These are phyloP conservation scores for Leucosticte australis DNA, from an alignment of 2,113 vertebrate genomes.

Conservation along the genomic window DNA sequence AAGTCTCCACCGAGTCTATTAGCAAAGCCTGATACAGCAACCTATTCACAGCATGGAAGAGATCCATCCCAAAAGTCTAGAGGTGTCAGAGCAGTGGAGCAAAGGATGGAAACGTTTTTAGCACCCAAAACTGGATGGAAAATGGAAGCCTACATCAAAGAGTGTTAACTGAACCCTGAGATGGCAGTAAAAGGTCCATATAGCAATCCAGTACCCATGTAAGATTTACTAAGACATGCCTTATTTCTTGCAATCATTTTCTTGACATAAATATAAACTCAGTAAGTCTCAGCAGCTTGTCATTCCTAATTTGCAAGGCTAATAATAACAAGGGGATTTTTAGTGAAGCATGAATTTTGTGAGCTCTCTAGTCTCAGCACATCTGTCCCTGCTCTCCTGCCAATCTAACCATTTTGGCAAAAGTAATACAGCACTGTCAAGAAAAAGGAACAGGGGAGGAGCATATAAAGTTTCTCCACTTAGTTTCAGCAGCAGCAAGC, in stretches of 20 bases:
- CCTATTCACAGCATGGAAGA: background rate
- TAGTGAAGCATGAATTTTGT: constrained; percentile 34
- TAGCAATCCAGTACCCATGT: background rate
- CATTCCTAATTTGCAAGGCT: constrained; percentile 48
- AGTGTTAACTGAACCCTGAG: background rate
- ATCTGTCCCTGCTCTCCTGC: constrained; percentile 48
- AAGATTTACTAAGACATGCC: background rate
- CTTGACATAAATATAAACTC: constrained; percentile 43
- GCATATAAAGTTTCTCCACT: background rate
- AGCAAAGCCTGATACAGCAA: background rate
- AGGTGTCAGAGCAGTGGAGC: background rate
- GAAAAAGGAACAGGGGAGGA: background rate
- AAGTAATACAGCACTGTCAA: background rate
- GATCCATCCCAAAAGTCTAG: background rate
- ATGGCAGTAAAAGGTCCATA: background rate
- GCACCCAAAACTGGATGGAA: background rate
- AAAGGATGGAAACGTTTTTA: background rate
- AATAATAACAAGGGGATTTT: constrained; percentile 18
- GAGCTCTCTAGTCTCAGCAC: constrained; percentile 35
- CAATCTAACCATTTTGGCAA: constrained; percentile 14
- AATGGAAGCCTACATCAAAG: background rate
- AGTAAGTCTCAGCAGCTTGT: constrained; percentile 24
- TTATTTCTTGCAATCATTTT: constrained; percentile 43
- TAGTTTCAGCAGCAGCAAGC: background rate
- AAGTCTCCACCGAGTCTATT: accelerated